These are phyloP conservation scores for Megalops atlanticus DNA, from an alignment of 2,113 vertebrate species.

Conservation along the genomic window DNA sequence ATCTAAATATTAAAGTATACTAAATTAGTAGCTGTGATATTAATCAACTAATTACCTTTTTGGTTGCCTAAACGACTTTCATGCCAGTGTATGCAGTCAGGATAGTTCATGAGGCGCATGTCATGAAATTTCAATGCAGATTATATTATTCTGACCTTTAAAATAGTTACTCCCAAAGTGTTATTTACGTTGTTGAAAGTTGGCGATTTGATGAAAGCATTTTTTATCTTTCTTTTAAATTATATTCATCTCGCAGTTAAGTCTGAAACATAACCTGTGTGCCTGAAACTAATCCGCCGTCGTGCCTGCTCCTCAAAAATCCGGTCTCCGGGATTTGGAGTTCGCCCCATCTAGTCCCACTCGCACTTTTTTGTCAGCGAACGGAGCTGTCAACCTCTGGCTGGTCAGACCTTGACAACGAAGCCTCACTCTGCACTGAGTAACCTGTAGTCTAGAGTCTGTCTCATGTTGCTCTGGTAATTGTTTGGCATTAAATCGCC, in stretches of 20 bases:
- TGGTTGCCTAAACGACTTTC: not conserved
- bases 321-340: slow-evolving; percentile 53
- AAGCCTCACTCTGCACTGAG: not conserved
- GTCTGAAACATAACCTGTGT: not conserved
- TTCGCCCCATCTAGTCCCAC: slow-evolving; percentile 31
- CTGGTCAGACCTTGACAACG: not conserved
- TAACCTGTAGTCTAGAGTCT: slow-evolving; percentile 15
- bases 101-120: not conserved
- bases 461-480: slow-evolving; percentile 7
- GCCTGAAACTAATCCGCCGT: not conserved
- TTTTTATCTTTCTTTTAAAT: not conserved
- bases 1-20: not conserved
- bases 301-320: slow-evolving; percentile 13
- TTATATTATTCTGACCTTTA: not conserved
- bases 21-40: not conserved
- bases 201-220: too few species aligned
- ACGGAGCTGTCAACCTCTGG: slow-evolving; percentile 23
- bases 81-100: not conserved
- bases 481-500: not conserved
- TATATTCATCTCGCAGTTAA: not conserved
- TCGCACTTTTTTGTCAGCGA: not conserved
- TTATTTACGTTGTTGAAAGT: too few species aligned
- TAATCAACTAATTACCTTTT: not conserved
- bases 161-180: not conserved
- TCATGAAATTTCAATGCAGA: not conserved